These are phyloP conservation scores for Microcebus ravelobensis DNA, from an alignment of 2,113 vertebrate genomes.

Conservation along the genomic window DNA sequence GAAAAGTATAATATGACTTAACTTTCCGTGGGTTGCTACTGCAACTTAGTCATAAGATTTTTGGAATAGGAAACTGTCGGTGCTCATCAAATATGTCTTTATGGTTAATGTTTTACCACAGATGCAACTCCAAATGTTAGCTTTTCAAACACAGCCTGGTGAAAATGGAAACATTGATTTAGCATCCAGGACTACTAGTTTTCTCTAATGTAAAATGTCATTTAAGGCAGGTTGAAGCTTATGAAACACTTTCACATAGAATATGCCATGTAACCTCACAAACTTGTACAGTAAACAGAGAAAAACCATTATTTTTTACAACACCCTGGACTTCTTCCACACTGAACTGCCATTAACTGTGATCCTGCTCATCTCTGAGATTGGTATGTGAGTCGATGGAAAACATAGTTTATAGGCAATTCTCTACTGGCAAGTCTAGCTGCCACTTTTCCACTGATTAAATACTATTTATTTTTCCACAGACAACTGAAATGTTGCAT, in stretches of 20 bases:
- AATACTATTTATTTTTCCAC: background rate
- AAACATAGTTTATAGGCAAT: background rate
- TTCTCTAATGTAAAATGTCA: constrained; percentile 7
- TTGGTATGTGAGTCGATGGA: background rate
- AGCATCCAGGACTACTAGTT: background rate
- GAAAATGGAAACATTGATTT: constrained; percentile 32
- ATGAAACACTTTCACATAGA: background rate
- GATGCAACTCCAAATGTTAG: constrained; percentile 54
- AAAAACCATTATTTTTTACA: background rate
- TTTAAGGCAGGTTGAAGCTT: background rate
- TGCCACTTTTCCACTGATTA: background rate
- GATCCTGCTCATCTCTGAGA: background rate
- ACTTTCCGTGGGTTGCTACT: background rate
- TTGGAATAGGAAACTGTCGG: background rate
- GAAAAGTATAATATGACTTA: background rate
- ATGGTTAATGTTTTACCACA: constrained; percentile 46
- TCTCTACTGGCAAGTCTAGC: background rate
- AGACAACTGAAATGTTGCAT: background rate
- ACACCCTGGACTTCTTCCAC: background rate
- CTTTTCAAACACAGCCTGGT: constrained; percentile 9
- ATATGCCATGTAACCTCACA: background rate
- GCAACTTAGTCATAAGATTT: background rate
- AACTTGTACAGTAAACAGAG: background rate
- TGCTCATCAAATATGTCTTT: constrained; percentile 34
- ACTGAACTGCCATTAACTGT: fast-evolving